These are phyloP conservation scores for Agrilus biguttatus DNA, from an alignment of 2,888 invertebrate species.

Conservation along the genomic window DNA sequence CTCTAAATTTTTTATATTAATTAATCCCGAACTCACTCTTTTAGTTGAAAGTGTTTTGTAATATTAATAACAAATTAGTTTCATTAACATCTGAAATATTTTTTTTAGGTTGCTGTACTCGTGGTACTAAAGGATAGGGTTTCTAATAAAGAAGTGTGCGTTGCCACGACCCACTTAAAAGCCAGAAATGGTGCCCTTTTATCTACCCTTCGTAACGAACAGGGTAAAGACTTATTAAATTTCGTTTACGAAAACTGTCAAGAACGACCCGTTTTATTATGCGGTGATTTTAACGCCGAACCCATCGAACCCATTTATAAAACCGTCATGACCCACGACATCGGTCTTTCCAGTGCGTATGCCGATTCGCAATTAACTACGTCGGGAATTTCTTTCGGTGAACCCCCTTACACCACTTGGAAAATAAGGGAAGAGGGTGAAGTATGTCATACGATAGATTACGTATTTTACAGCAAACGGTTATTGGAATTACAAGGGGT, in stretches of 20 bases:
- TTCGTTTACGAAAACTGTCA: conserved; percentile 36
- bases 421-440: conserved; percentile 58
- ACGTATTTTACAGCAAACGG: conserved; percentile 49
- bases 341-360: conserved; percentile 38
- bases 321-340: conserved; percentile 35
- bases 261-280: conserved; percentile 45
- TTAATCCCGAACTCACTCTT: too few species aligned
- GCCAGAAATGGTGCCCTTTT: conserved; percentile 53
- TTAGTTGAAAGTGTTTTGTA: too few species aligned
- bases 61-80: too few species aligned
- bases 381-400: conserved; percentile 27
- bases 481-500: conserved; percentile 40
- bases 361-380: conserved; percentile 24
- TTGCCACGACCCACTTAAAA: conserved; percentile 61
- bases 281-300: conserved; percentile 67
- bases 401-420: conserved; percentile 65
- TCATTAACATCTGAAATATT: too few species aligned
- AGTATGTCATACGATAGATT: conserved; percentile 60
- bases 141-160: conserved; percentile 44
- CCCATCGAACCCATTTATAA: conserved; percentile 54
- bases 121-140: conserved; percentile 38
- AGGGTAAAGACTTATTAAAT: conserved; percentile 50
- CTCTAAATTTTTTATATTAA: neutral
- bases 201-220: conserved; percentile 53
- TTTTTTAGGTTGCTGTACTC: conserved; percentile 45